Evolutionary conservation across 1,140 invertebrate genomes (phyloP), one percentile per base, ranked within the genome.

Genomic region (Macrotrachela quadricornifera): DNA sequence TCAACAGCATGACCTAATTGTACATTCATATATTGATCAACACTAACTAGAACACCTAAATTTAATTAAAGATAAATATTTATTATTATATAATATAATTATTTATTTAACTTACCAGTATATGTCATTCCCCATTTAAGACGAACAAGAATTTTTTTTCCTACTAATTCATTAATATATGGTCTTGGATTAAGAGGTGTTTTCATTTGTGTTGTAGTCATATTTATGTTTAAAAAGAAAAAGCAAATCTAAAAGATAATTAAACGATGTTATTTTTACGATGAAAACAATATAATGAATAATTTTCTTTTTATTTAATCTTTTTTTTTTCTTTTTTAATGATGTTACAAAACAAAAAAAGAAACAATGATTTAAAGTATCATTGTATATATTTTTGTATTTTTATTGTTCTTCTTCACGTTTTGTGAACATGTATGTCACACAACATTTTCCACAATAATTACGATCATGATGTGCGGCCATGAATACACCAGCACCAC

Each of bases 111-210:
- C 21, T 65, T 68, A 11, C 94, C 92, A 77, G 92, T 94, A 68
- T 99, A 99, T 72, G 97, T 92, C 69, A 96, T 91, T 37, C 94
- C 92, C 94, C 94, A 99, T 69, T 99, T 99, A 44, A 99, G 73
- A 75, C 97, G 97, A 1, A 95, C 85, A 63, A 95, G 79, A 13
- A 97, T 86, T 42, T 85, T 79, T 74, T 99, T 97, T 21, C 94
- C 94, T 1, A 88, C 95, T 14, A 99, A 75, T 63, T 82, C 82
- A 74, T 97, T 99, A 21, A 99, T 73, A 71, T 96, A 99, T 56
- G 94, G 94, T 77, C 97, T 99, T 6, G 94, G 94, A 71, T 97
- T 99, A 61, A 97, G 82, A 61, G 91, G 91, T 30, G 21, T 30
- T 30, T 30, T 30, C 21, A 30, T 30, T 30, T 30, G 21, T 30